Conservation (phyloP, 2,113 vertebrate genomes). For the Notiomystis cincta region DNA sequence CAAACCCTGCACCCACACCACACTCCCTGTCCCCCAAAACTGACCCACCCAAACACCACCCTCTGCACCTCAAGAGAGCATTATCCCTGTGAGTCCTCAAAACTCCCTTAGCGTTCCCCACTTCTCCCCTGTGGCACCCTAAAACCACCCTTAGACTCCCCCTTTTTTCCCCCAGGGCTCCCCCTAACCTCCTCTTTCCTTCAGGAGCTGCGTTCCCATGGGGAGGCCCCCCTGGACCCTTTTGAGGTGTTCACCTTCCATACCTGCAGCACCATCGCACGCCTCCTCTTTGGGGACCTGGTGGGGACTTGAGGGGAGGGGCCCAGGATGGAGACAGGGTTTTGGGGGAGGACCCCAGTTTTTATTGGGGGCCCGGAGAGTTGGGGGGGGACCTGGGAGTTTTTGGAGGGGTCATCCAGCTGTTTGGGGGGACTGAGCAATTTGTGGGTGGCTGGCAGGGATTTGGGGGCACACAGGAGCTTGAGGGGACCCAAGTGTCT, state of each 20-base stretch:
- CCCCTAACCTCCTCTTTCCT: not conserved
- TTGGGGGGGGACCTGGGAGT: not conserved
- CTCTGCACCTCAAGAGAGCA: not conserved
- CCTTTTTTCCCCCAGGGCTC: too few relatives aligned
- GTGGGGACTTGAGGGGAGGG: not conserved
- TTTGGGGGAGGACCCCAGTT: too few relatives aligned
- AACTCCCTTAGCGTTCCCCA: not conserved
- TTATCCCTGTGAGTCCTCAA: not conserved
- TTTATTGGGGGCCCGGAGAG: slow-evolving; percentile 23
- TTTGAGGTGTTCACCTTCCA: slow-evolving; percentile 78
- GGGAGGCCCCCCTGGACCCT: slow-evolving; percentile 71
- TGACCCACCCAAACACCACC: not conserved
- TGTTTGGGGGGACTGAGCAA: not conserved
- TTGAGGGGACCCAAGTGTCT: not conserved
- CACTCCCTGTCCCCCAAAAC: not conserved
- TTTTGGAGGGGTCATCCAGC: not conserved
- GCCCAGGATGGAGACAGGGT: not conserved
- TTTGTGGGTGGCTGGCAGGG: not conserved
- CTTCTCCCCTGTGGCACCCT: not conserved
- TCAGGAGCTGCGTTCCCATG: slow-evolving; percentile 72
- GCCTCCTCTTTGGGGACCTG: slow-evolving; percentile 71
- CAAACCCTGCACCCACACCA: not conserved
- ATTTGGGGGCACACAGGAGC: not conserved
- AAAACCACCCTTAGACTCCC: not conserved
- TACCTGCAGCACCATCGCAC: slow-evolving; percentile 81